Conservation (phyloP, 2,113 vertebrate genomes). For the Siniperca knerii region DNA sequence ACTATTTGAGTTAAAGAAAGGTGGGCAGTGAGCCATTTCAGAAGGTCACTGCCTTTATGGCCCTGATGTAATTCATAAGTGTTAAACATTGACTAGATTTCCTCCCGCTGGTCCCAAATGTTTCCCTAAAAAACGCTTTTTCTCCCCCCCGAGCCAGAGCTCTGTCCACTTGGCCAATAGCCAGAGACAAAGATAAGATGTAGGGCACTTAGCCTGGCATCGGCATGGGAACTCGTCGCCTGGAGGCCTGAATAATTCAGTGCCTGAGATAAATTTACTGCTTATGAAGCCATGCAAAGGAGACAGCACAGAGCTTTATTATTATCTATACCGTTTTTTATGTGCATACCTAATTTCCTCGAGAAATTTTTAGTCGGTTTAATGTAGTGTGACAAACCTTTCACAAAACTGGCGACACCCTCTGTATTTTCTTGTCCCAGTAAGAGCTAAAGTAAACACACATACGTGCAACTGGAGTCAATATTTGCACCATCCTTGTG, state of each 20-base stretch:
- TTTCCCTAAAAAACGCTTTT: neutral
- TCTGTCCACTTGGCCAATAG: slow-evolving; percentile 47
- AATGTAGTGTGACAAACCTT: slow-evolving; percentile 14
- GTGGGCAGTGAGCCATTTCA: slow-evolving; percentile 4
- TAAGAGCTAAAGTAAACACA: slow-evolving; percentile 51
- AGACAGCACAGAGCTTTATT: slow-evolving; percentile 37
- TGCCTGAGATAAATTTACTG: slow-evolving; percentile 64
- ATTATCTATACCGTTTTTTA: slow-evolving; percentile 23
- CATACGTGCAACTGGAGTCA: slow-evolving; percentile 50
- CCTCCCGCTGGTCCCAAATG: slow-evolving; percentile 17
- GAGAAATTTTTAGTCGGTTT: neutral
- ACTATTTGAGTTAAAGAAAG: neutral
- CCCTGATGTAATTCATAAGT: neutral
- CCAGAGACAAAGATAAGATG: slow-evolving; percentile 65
- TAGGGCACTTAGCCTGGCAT: slow-evolving; percentile 55
- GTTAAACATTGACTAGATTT: slow-evolving; percentile 63
- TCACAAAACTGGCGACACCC: neutral
- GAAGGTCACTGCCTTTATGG: slow-evolving; percentile 31
- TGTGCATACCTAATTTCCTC: slow-evolving; percentile 23
- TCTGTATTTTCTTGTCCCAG: neutral
- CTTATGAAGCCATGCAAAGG: slow-evolving; percentile 52
- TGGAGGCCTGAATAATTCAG: slow-evolving; percentile 73
- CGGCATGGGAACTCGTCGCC: slow-evolving; percentile 58
- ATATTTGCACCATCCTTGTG: slow-evolving; percentile 57
- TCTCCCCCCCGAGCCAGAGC: neutral